Conservation (phyloP, 2,113 vertebrate genomes). For the Myodes glareolus region DNA sequence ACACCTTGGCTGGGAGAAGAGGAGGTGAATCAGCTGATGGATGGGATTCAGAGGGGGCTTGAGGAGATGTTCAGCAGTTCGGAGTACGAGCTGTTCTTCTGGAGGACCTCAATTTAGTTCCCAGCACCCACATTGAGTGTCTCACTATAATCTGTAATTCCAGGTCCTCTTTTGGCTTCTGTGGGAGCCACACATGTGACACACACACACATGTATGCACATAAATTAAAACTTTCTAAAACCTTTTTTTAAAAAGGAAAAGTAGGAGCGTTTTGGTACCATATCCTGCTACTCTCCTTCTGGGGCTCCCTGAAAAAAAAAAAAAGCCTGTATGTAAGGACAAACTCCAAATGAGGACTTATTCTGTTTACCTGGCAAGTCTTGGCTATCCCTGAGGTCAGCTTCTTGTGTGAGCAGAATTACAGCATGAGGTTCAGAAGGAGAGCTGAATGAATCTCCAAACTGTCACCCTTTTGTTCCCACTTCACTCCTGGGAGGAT, state of each 20-base stretch:
- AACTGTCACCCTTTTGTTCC: too few species aligned
- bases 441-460: too few species aligned
- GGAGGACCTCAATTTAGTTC: not conserved
- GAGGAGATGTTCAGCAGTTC: not conserved
- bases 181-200: not conserved
- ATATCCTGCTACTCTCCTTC: not conserved
- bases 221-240: not conserved
- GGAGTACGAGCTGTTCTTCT: not conserved
- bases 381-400: accelerated
- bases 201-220: not conserved
- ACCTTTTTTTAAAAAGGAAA: not conserved
- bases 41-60: not conserved
- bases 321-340: not conserved
- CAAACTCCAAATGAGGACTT: not conserved
- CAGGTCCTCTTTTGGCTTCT: not conserved
- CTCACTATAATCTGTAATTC: not conserved
- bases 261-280: too few species aligned
- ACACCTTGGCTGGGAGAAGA: not conserved
- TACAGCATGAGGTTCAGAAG: not conserved
- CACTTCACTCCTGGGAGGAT: too few species aligned
- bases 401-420: not conserved
- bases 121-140: not conserved
- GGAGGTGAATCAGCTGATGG: not conserved
- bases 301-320: not conserved
- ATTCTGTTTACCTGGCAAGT: not conserved